These are phyloP conservation scores for Saxicola maurus DNA, from an alignment of 2,797 vertebrate species.

Conservation along the genomic window DNA sequence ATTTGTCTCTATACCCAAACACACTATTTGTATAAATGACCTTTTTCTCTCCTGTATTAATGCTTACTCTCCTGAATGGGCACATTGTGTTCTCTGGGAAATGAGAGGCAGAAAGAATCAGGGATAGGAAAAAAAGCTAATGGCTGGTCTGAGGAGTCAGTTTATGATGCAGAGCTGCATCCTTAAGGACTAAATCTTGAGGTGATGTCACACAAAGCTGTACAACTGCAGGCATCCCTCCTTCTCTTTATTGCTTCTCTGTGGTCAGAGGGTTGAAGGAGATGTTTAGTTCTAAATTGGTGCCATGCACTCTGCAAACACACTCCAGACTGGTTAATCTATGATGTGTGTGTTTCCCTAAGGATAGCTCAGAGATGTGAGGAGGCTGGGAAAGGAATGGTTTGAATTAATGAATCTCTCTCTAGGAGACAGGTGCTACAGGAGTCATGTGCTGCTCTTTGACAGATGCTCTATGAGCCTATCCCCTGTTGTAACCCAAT, in stretches of 20 bases:
- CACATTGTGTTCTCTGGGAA: not conserved
- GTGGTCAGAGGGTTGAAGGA: not conserved
- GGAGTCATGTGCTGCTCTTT: not conserved
- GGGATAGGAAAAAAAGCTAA: not conserved
- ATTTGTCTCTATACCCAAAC: not conserved
- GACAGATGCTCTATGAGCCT: not conserved
- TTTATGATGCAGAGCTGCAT: not conserved
- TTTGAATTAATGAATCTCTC: not conserved
- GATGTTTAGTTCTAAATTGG: not conserved
- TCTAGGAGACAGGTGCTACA: not conserved
- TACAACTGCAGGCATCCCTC: not conserved
- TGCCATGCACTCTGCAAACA: not conserved
- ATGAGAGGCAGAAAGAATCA: not conserved
- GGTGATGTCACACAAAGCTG: not conserved
- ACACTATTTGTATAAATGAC: not conserved
- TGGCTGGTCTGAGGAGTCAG: not conserved
- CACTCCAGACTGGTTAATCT: not conserved
- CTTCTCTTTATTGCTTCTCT: not conserved
- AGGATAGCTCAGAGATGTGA: not conserved
- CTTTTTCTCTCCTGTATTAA: not conserved
- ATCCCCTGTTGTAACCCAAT: not conserved
- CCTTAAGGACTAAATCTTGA: not conserved
- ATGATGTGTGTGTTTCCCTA: not conserved
- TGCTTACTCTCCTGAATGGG: not conserved
- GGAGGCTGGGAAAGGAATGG: not conserved